Conservation (phyloP, 2,888 invertebrate genomes). For the Lordiphosa fenestrarum region DNA sequence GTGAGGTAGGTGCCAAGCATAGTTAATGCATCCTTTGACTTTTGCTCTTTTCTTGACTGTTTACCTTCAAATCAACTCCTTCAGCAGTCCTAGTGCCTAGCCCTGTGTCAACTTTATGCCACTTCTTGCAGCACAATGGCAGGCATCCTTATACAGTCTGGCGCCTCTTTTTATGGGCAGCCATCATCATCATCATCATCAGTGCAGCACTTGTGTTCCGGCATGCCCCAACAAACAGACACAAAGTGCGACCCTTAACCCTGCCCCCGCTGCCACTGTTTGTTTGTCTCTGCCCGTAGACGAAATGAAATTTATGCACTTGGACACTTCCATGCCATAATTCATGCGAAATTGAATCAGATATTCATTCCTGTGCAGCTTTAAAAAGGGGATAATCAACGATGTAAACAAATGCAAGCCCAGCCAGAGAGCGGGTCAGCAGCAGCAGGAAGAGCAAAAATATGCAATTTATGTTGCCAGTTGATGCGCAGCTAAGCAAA, state of each 20-base stretch:
- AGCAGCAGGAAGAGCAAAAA: constrained; percentile 17
- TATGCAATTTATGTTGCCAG: constrained; percentile 53
- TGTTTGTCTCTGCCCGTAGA: constrained; percentile 38
- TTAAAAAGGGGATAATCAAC: constrained; percentile 73
- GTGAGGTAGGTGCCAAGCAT: constrained; percentile 12
- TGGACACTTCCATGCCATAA: constrained; percentile 71
- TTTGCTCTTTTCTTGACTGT: constrained; percentile 58
- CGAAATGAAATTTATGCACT: constrained; percentile 74
- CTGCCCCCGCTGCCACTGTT: constrained; percentile 29
- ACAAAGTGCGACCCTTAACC: constrained; percentile 51
- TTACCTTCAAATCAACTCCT: constrained; percentile 66
- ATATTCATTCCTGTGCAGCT: constrained; percentile 68
- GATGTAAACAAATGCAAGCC: constrained; percentile 52
- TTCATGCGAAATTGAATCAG: constrained; percentile 76
- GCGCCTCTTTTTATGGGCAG: constrained; percentile 67
- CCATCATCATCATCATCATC: constrained; percentile 37
- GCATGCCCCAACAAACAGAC: constrained; percentile 61
- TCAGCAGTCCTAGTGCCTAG: constrained; percentile 31
- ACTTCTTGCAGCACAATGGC: constrained; percentile 61
- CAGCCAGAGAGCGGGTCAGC: constrained; percentile 14
- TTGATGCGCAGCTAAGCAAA: constrained; percentile 38
- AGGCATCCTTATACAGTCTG: constrained; percentile 60
- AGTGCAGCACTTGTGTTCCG: constrained; percentile 38
- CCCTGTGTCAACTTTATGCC: constrained; percentile 64
- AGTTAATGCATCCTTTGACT: constrained; percentile 24